Evolutionary conservation across 2,888 invertebrate species (phyloP).

Genomic region (Melinaea menophilus): DNA sequence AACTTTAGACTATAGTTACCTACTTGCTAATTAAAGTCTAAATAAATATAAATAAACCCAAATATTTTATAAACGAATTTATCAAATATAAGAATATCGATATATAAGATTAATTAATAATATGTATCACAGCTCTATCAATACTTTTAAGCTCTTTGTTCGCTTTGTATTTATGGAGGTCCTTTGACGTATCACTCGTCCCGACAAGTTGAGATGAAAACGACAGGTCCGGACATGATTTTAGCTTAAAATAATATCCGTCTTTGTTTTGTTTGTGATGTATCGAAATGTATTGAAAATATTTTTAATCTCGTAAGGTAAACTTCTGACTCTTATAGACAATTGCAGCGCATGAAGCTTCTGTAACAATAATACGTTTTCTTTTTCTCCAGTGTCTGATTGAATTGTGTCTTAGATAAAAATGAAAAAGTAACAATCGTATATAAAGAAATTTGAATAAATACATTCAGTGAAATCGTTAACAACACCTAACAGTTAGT

Average conservation of each 20-base stretch:
- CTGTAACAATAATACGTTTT: too few species aligned
- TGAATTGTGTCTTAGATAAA: too few species aligned
- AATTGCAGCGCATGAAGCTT: background rate
- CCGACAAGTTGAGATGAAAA: slow-evolving; percentile 35
- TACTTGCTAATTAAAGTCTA: background rate
- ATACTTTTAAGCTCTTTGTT: slow-evolving; percentile 36
- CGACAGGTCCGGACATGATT: slow-evolving; percentile 40
- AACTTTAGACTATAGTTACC: background rate
- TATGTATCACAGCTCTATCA: slow-evolving; percentile 26
- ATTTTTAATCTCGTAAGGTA: background rate
- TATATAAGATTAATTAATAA: slow-evolving; percentile 1
- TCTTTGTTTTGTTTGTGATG: slow-evolving; percentile 11
- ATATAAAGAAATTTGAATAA: too few species aligned
- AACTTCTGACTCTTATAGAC: slow-evolving; percentile 2
- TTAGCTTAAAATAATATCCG: slow-evolving; percentile 30
- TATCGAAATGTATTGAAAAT: slow-evolving; percentile 5
- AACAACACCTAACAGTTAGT: too few species aligned
- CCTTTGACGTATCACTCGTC: slow-evolving; percentile 40
- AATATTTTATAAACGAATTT: background rate
- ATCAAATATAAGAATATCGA: slow-evolving; percentile 14
- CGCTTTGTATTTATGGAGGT: slow-evolving; percentile 34
- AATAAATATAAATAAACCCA: background rate
- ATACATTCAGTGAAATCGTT: too few species aligned
- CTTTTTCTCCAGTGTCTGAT: too few species aligned
- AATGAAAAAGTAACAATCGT: too few species aligned